Conservation (phyloP, 2,797 vertebrate species). For the Benthosema pterotum region DNA sequence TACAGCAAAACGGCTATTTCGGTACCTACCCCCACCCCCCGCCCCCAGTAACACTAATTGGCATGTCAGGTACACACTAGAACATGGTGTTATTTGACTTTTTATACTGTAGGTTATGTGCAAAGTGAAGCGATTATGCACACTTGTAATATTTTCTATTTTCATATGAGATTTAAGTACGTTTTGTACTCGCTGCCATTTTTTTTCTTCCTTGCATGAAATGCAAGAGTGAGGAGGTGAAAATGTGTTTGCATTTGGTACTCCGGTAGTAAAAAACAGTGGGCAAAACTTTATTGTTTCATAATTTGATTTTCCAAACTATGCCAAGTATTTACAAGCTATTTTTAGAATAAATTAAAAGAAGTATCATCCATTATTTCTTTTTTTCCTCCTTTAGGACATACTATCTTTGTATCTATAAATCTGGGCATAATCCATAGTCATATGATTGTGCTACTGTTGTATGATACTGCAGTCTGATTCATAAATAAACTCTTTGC, state of each 20-base stretch:
- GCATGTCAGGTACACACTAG: slow-evolving; percentile 77
- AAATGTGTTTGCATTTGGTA: slow-evolving; percentile 81
- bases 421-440: slow-evolving; percentile 79
- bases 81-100: slow-evolving; percentile 77
- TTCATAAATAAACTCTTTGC: slow-evolving; percentile 86
- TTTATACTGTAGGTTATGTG: slow-evolving; percentile 82
- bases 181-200: slow-evolving; percentile 80
- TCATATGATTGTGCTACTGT: slow-evolving; percentile 81
- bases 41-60: slow-evolving; percentile 54
- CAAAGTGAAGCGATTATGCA: slow-evolving; percentile 81
- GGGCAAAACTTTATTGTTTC: slow-evolving; percentile 76
- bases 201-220: slow-evolving; percentile 79
- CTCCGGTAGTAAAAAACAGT: slow-evolving; percentile 71
- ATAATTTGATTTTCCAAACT: slow-evolving; percentile 79
- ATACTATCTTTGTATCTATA: slow-evolving; percentile 82
- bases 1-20: slow-evolving; percentile 61
- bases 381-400: slow-evolving; percentile 74
- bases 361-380: slow-evolving; percentile 60
- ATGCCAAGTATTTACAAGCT: slow-evolving; percentile 85
- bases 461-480: slow-evolving; percentile 81
- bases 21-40: slow-evolving; percentile 45
- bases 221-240: slow-evolving; percentile 71
- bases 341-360: slow-evolving; percentile 82
- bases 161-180: slow-evolving; percentile 85
- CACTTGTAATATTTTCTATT: slow-evolving; percentile 86